phyloP scores from a whole-genome alignment of 2,113 vertebrate genomes.

The Oxyruncus cristatus region DNA sequence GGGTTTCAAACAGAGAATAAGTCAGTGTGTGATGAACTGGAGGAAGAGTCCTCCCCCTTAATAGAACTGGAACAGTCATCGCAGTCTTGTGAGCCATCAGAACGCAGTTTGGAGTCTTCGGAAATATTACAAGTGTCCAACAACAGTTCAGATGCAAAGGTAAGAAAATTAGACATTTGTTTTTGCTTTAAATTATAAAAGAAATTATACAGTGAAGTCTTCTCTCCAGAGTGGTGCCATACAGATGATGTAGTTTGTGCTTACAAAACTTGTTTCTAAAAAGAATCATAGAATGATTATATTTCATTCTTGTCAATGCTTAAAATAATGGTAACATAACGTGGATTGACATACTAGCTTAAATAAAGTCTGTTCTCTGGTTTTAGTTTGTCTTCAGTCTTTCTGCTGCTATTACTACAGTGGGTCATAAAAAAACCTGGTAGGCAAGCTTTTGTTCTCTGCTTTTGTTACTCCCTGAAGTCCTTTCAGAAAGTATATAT shows the following conservation, averaged over 20 bases:
- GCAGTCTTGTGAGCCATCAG: background rate
- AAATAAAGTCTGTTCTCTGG: background rate
- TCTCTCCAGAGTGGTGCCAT: background rate
- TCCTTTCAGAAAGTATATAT: background rate
- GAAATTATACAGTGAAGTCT: background rate
- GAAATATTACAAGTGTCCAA: background rate
- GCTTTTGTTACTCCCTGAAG: background rate
- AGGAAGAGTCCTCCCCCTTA: constrained; percentile 44
- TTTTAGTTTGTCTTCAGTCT: background rate
- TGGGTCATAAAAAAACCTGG: background rate
- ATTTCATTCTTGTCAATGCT: background rate
- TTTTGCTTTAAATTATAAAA: background rate
- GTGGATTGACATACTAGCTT: background rate
- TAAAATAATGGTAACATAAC: background rate
- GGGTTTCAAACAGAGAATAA: background rate
- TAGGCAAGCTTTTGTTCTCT: background rate
- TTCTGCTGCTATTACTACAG: background rate
- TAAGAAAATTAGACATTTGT: constrained; percentile 8
- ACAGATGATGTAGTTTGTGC: background rate
- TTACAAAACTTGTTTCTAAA: background rate
- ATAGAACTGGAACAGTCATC: background rate
- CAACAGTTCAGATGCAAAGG: constrained; percentile 42
- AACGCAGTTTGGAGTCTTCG: background rate
- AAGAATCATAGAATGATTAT: background rate
- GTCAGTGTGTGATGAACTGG: background rate